Evolutionary conservation across 2,888 invertebrate species (phyloP), one percentile per base, ranked within the genome.

Genomic region (Monopis laevigella): DNA sequence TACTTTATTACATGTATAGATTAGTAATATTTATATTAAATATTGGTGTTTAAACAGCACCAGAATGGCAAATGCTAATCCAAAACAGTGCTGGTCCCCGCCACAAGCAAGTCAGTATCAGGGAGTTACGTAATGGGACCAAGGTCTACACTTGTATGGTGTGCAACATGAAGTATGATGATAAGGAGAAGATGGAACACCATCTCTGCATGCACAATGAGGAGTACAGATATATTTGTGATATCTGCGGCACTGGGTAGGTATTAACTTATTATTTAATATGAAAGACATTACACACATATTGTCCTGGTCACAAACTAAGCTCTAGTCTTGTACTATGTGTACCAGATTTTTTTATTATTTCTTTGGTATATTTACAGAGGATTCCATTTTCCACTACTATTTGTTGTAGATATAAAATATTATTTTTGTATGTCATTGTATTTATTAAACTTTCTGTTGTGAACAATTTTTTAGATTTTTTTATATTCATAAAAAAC

Each of bases 141-240:
- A 86, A 85, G 0, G 65, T 87, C 28, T 91, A 85, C 65, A 88
- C 88, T 52, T 90, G 91, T 61, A 88, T 90, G 1, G 88, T 90
- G 59, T 91, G 91, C 56, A 86, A 89, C 45, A 87, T 87, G 82
- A 86, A 87, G 28, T 89, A 88, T 65, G 84, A 85, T 0, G 87
- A 87, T 48, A 90, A 89, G 54, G 88, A 89, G 48, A 71, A 87
- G 42, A 63, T 92, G 41, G 90, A 92, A 57, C 86, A 86, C 49
- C 90, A 90, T 62, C 67, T 91, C 35, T 84, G 87, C 27, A 84
- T 85, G 3, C 91, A 92, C 60, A 90, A 88, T 62, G 88, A 89
- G 48, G 89, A 90, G 54, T 84, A 90, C 54, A 82, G 90, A 51
- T 88, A 86, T 54, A 82, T 89, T 39, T 90, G 90, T 59, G 87